A percentile compares a stretch with the other conserved stretches of the same genome.
Evolutionary conservation across 53 echinoderm and acorn worm species (phyloP).

Genomic region (Holothuria leucospilota): DNA sequence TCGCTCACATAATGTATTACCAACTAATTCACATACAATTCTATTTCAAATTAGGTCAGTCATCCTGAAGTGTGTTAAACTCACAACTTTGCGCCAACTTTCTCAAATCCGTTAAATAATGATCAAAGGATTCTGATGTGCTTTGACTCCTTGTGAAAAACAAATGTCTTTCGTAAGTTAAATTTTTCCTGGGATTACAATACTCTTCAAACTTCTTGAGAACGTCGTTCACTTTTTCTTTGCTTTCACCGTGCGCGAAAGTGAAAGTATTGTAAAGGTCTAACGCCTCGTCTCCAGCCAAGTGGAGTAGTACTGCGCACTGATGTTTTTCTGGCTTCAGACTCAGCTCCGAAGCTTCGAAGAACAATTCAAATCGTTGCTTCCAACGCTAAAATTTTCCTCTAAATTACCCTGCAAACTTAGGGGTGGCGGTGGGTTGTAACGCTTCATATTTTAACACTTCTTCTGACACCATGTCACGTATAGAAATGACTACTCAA

Average conservation of each 20-base stretch:
- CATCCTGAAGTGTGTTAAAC: background rate
- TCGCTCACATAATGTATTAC: too few relatives aligned
- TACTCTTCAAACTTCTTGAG: too few relatives aligned
- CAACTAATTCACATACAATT: constrained; percentile 20
- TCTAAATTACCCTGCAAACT: background rate
- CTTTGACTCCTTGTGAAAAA: constrained; percentile 1
- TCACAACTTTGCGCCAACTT: too few relatives aligned
- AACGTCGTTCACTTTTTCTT: too few relatives aligned
- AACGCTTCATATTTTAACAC: background rate
- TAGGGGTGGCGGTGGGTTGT: background rate
- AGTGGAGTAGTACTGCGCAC: background rate
- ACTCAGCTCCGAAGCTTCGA: background rate
- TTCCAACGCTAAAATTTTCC: background rate
- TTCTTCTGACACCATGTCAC: constrained; percentile 6
- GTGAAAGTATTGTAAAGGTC: constrained; percentile 5
- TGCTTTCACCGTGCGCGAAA: background rate
- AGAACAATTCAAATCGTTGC: background rate
- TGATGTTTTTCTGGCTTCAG: background rate
- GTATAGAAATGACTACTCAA: too few relatives aligned
- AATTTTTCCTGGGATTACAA: too few relatives aligned
- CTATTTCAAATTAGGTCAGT: background rate
- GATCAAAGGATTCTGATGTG: too few relatives aligned
- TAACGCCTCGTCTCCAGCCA: background rate
- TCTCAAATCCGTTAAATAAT: too few relatives aligned
- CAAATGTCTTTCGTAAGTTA: too few relatives aligned